Evolutionary conservation across 2,797 vertebrate genomes (phyloP).

Genomic region (Helostoma temminkii): DNA sequence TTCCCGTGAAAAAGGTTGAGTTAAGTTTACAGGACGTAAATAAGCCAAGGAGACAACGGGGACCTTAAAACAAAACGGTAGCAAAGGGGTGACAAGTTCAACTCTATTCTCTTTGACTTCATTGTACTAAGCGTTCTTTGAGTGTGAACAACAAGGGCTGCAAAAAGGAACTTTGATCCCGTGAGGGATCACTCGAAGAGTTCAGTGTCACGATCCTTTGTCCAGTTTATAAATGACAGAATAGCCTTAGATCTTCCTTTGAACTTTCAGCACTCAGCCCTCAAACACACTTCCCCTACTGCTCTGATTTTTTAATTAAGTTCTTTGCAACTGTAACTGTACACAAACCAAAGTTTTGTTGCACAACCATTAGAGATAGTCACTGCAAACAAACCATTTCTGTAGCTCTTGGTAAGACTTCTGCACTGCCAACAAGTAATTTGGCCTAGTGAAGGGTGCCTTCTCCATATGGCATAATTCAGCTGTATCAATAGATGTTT

Average conservation of each 20-base stretch:
- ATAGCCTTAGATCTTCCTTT: background rate
- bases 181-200: constrained; percentile 43
- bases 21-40: constrained; percentile 77
- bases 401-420: too few species aligned
- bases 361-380: too few species aligned
- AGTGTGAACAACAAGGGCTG: constrained; percentile 56
- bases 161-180: constrained; percentile 56
- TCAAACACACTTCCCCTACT: background rate
- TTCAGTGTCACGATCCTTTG: constrained; percentile 50
- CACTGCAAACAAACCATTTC: too few species aligned
- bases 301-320: too few species aligned
- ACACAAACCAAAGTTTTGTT: background rate
- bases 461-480: too few species aligned
- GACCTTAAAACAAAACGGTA: constrained; percentile 65
- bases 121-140: constrained; percentile 67
- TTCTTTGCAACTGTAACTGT: background rate
- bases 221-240: constrained; percentile 1
- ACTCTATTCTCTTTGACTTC: constrained; percentile 48
- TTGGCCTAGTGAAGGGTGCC: too few species aligned
- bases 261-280: background rate
- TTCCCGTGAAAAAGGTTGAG: constrained; percentile 67
- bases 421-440: too few species aligned
- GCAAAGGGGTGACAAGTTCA: constrained; percentile 74
- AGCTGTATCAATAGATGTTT: too few species aligned
- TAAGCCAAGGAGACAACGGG: constrained; percentile 63